These are phyloP conservation scores for Nomada lathburiana DNA, from an alignment of 2,888 invertebrate genomes.

Conservation along the genomic window DNA sequence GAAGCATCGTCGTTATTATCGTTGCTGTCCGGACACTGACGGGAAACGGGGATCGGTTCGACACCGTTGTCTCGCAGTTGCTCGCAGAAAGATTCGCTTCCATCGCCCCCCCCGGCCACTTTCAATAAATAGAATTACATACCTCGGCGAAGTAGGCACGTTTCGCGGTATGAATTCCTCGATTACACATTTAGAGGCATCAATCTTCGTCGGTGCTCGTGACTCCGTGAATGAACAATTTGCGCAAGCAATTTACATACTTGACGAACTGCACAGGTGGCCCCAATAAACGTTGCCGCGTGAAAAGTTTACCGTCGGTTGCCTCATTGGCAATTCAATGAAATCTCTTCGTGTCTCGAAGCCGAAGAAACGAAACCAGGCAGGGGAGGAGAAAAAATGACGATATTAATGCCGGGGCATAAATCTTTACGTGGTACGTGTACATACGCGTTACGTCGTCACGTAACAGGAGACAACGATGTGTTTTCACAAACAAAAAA, in stretches of 20 bases:
- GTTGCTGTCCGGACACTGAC: too few species aligned
- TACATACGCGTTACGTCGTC: not conserved
- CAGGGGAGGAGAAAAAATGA: not conserved
- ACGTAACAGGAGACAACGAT: slow-evolving; percentile 18
- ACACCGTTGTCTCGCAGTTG: too few species aligned
- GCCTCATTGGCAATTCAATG: not conserved
- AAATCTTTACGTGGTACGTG: slow-evolving; percentile 5
- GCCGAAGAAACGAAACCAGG: not conserved
- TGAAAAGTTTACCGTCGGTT: not conserved
- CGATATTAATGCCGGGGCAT: not conserved
- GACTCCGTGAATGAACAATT: not conserved
- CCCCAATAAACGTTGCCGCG: not conserved
- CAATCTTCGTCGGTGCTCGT: not conserved
- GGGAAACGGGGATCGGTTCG: too few species aligned
- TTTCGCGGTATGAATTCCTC: not conserved
- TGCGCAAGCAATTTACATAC: not conserved
- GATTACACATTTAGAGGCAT: not conserved
- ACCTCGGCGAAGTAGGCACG: not conserved
- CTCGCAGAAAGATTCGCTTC: too few species aligned
- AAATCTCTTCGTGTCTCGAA: not conserved
- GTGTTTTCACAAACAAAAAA: not conserved
- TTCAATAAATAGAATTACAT: too few species aligned
- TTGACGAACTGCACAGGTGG: not conserved
- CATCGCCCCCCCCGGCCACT: too few species aligned
- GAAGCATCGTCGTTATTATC: too few species aligned